These are phyloP conservation scores for Cathartes aura DNA, from an alignment of 2,113 vertebrate genomes.

Conservation along the genomic window DNA sequence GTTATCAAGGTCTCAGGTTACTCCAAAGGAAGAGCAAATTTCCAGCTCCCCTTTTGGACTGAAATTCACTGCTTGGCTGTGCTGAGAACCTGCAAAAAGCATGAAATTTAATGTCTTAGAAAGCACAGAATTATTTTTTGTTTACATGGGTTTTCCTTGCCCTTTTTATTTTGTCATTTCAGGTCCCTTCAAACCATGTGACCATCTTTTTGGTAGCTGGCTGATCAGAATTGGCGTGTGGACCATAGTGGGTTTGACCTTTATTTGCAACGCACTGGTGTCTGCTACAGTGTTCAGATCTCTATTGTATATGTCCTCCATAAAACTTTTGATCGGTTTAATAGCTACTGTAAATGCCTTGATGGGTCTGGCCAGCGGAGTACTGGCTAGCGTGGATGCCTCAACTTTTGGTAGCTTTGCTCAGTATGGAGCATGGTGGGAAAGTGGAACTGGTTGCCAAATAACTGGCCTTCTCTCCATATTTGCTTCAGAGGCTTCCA, in stretches of 20 bases:
- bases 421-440: conserved; percentile 86
- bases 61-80: background rate
- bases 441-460: conserved; percentile 87
- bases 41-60: background rate
- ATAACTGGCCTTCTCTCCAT: conserved; percentile 86
- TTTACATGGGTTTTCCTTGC: background rate
- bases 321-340: conserved; percentile 87
- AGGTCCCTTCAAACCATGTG: conserved; percentile 93
- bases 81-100: background rate
- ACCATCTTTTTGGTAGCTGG: conserved; percentile 91
- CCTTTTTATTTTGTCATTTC: conserved; percentile 9
- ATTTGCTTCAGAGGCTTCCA: conserved; percentile 87
- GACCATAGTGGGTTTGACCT: conserved; percentile 84
- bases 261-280: conserved; percentile 86
- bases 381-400: conserved; percentile 85
- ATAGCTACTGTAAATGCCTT: conserved; percentile 85
- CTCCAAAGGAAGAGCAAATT: background rate
- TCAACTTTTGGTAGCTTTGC: conserved; percentile 91
- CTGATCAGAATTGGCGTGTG: conserved; percentile 90
- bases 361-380: conserved; percentile 84
- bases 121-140: background rate
- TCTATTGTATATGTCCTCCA: conserved; percentile 73
- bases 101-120: background rate
- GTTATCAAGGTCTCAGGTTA: background rate
- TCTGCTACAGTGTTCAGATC: conserved; percentile 84